Evolutionary conservation across 2,888 invertebrate species (phyloP).

Genomic region (Drosophila neoperkinsi): DNA sequence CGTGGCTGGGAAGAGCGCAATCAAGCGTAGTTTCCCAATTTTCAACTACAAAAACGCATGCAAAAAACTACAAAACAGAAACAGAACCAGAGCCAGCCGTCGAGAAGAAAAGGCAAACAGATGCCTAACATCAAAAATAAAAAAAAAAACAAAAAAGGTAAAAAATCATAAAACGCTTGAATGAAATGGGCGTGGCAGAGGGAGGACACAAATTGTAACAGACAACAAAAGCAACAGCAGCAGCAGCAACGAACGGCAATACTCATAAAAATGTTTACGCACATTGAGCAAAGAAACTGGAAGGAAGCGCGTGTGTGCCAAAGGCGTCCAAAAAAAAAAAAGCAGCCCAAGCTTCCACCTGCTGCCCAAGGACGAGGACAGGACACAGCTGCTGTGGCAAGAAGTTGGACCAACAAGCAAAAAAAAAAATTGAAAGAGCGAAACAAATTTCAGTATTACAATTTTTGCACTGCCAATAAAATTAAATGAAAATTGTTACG

Average conservation of each 20-base stretch:
- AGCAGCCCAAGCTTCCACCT: slow-evolving; percentile 41
- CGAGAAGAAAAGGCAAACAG: slow-evolving; percentile 28
- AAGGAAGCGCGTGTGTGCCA: slow-evolving; percentile 38
- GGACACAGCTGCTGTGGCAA: slow-evolving; percentile 49
- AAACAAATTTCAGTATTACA: slow-evolving; percentile 63
- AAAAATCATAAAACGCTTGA: slow-evolving; percentile 70
- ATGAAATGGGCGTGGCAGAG: slow-evolving; percentile 25
- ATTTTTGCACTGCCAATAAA: slow-evolving; percentile 65
- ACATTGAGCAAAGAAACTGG: slow-evolving; percentile 66
- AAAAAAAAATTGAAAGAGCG: slow-evolving; percentile 31
- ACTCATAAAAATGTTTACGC: slow-evolving; percentile 77
- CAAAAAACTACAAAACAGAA: slow-evolving; percentile 56
- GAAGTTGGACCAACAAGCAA: slow-evolving; percentile 5
- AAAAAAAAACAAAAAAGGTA: slow-evolving; percentile 52
- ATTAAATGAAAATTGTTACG: slow-evolving; percentile 68
- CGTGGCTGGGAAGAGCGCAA: slow-evolving; percentile 60
- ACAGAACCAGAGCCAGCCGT: slow-evolving; percentile 7
- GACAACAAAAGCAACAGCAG: slow-evolving; percentile 25
- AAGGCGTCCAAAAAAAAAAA: slow-evolving; percentile 30
- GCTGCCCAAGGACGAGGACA: slow-evolving; percentile 48
- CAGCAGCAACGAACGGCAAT: slow-evolving; percentile 50
- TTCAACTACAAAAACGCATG: slow-evolving; percentile 56
- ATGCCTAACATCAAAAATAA: slow-evolving; percentile 13
- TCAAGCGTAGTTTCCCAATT: slow-evolving; percentile 61
- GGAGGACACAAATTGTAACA: slow-evolving; percentile 27